phyloP scores from a whole-genome alignment of 2,888 invertebrate genomes.

The Ctena decussata region DNA sequence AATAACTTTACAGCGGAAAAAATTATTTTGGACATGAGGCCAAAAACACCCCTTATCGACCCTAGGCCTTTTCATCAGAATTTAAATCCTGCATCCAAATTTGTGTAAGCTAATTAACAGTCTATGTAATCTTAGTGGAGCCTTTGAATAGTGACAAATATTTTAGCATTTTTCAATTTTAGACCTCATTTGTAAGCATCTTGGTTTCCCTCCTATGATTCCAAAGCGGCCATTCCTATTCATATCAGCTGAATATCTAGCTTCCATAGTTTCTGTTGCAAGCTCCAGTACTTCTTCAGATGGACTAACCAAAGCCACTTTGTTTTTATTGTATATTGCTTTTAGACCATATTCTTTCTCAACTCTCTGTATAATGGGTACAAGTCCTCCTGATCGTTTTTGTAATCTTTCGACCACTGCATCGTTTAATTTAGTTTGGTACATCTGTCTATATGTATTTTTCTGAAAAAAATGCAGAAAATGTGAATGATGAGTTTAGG shows the following conservation, averaged over 20 bases:
- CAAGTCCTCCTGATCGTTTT: constrained; percentile 47
- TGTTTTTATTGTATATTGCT: constrained; percentile 45
- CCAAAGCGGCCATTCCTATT: not conserved
- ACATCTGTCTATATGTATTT: constrained; percentile 48
- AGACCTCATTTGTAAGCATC: too few species aligned
- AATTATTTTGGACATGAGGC: too few species aligned
- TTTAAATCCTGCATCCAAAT: too few species aligned
- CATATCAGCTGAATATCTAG: constrained; percentile 17
- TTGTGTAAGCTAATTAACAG: too few species aligned
- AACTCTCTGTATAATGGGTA: constrained; percentile 47
- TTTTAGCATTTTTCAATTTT: too few species aligned
- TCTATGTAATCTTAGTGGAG: too few species aligned
- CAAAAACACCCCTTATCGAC: too few species aligned
- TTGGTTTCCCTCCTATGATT: not conserved
- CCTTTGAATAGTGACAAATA: too few species aligned
- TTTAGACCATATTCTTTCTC: constrained; percentile 61
- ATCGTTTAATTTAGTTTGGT: constrained; percentile 46
- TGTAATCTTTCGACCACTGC: constrained; percentile 44
- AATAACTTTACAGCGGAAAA: too few species aligned
- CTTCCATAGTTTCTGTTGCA: constrained; percentile 56
- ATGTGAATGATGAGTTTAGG: too few species aligned
- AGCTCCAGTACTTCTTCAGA: constrained; percentile 54
- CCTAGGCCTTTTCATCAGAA: too few species aligned
- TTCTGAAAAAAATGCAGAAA: constrained; percentile 42
- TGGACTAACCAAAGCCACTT: constrained; percentile 53